Conservation (phyloP, 2,888 invertebrate species). For the Tipula confusa region DNA sequence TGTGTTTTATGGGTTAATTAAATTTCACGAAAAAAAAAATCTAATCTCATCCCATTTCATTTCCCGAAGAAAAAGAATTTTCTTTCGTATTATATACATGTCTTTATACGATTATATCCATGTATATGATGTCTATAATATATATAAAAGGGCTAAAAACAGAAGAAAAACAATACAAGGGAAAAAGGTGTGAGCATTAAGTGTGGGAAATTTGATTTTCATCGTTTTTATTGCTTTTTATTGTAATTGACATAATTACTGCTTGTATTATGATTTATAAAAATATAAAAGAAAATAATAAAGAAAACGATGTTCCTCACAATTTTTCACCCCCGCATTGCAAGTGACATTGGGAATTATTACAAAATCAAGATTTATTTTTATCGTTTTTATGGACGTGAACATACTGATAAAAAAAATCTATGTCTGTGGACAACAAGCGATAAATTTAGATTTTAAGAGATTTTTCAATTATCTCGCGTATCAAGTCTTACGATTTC, state of each 20-base stretch:
- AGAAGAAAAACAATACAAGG: background rate
- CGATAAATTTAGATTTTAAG: background rate
- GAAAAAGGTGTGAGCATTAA: background rate
- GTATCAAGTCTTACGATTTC: background rate
- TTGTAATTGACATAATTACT: slow-evolving; percentile 25
- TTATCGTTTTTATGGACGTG: background rate
- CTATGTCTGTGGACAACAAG: background rate
- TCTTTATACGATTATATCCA: background rate
- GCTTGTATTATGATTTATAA: slow-evolving; percentile 25
- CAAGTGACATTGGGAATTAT: background rate
- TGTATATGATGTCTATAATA: background rate
- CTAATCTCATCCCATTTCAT: background rate
- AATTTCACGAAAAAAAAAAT: background rate
- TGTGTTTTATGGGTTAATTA: slow-evolving; percentile 12
- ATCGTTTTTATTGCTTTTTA: background rate
- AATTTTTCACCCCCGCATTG: background rate
- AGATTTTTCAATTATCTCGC: background rate
- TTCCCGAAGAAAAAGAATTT: background rate
- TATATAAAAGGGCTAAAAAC: background rate
- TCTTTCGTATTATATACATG: no score
- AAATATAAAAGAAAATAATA: background rate
- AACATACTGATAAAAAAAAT: background rate
- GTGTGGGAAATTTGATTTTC: slow-evolving; percentile 15
- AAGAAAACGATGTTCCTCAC: background rate
- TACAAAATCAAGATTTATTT: slow-evolving; percentile 1